Evolutionary conservation across 2,888 invertebrate genomes (phyloP).

Genomic region (Electrophaes corylata): DNA sequence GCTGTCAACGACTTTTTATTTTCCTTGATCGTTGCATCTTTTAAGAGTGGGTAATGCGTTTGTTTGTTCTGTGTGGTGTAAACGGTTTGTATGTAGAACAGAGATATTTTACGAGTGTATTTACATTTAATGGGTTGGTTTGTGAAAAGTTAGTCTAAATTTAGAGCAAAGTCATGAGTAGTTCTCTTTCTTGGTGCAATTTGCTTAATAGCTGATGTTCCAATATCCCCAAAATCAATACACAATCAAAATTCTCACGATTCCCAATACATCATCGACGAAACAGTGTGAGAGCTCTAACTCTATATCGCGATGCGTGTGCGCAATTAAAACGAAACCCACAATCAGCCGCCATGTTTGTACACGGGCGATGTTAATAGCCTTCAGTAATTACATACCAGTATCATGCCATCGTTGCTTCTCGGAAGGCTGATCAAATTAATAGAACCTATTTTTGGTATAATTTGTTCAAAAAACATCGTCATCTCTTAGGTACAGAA

Average conservation of each 20-base stretch:
- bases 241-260: conserved; percentile 76
- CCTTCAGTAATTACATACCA: conserved; percentile 81
- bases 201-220: conserved; percentile 13
- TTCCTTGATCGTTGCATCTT: conserved; percentile 29
- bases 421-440: conserved; percentile 82
- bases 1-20: conserved; percentile 37
- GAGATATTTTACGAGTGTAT: not conserved
- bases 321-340: conserved; percentile 84
- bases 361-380: conserved; percentile 84
- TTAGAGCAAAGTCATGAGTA: not conserved
- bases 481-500: conserved; percentile 10
- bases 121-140: not conserved
- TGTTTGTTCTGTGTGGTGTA: conserved; percentile 19
- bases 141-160: not conserved
- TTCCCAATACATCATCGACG: conserved; percentile 59
- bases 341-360: conserved; percentile 84
- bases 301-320: conserved; percentile 78
- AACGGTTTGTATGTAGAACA: conserved; percentile 13
- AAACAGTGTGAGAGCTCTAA: conserved; percentile 74
- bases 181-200: conserved; percentile 1
- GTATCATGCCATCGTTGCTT: conserved; percentile 78
- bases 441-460: conserved; percentile 77
- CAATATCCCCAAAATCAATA: conserved; percentile 62
- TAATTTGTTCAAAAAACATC: conserved; percentile 30
- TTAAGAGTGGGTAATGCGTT: conserved; percentile 28